Base-by-base conservation (phyloP, 2,888 invertebrate species). In the Cheilosia scutellata region DNA sequence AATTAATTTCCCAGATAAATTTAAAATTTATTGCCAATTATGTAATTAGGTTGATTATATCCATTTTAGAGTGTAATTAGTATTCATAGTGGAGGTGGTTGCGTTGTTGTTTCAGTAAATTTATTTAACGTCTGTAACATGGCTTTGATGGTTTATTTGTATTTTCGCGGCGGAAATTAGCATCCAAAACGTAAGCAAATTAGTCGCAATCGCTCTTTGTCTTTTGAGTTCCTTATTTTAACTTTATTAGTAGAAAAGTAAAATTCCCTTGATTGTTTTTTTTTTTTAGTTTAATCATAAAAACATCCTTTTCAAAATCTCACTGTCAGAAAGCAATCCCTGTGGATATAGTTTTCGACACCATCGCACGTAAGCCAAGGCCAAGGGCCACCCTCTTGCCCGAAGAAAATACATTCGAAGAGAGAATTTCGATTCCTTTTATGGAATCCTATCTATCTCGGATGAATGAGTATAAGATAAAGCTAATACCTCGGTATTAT, bases 1-100 rank as follows among this genome's bases (percentile, higher is more conserved):
- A 72, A 57, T 68, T 51, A 83, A 75, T 66, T 58, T 63, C 74
- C 51, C 29, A 58, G 53, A 66, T 80, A 80, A 80, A 84, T 76
- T 80, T 57, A 76, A 80, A 80, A 76, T 84, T 76, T 75, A 84
- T 76, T 80, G 84, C 40, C 84, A 84, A 84, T 84, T 84, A 84
- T 65, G 60, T 80, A 80, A 84, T 84, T 84, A 75, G 71, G 74
- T 66, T 80, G 70, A 80, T 84, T 84, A 65, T 62, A 71, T 75
- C 75, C 70, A 66, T 70, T 71, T 75, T 80, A 71, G 80, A 84
- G 44, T 71, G 71, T 75, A 80, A 80, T 84, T 84, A 76, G 75
- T 66, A 71, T 75, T 70, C 70, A 65, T 53, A 68, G 62, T 68
- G 57, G 3, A 9, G 62, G 51, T 16, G 51, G 53, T 25, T 11